These are phyloP conservation scores for Chrysopilus asiliformis DNA, from an alignment of 2,888 invertebrate genomes.

Conservation along the genomic window DNA sequence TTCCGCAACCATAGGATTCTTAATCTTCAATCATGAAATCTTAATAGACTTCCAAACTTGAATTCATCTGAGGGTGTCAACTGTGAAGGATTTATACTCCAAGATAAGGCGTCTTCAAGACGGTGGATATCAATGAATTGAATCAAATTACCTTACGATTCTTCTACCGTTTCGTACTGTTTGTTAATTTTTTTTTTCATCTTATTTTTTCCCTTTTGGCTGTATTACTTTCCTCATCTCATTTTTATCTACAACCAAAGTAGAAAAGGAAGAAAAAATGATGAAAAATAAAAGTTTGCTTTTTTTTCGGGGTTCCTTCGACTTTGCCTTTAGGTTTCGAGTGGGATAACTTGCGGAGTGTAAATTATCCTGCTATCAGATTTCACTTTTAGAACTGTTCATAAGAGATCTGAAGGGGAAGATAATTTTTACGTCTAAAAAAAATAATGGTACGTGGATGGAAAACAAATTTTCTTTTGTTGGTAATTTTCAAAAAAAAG, in stretches of 20 bases:
- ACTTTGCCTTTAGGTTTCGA: too few relatives aligned
- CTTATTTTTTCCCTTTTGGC: too few relatives aligned
- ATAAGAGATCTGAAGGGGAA: too few relatives aligned
- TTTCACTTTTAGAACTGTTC: too few relatives aligned
- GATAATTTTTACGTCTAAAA: too few relatives aligned
- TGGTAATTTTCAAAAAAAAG: too few relatives aligned
- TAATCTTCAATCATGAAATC: conserved; percentile 8
- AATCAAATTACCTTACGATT: conserved; percentile 38
- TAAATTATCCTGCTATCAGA: too few relatives aligned
- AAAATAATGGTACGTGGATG: too few relatives aligned
- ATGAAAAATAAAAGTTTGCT: neutral
- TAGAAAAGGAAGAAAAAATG: neutral
- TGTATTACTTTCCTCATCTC: too few relatives aligned
- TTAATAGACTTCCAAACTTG: conserved; percentile 8
- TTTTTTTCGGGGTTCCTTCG: conserved; percentile 1
- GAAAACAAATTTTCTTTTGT: too few relatives aligned
- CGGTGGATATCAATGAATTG: conserved; percentile 31
- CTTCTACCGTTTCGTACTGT: conserved; percentile 8
- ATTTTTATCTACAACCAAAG: neutral
- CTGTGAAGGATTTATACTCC: conserved; percentile 8
- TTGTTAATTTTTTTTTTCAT: neutral
- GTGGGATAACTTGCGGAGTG: too few relatives aligned
- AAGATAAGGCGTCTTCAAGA: conserved; percentile 3
- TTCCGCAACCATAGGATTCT: too few relatives aligned
- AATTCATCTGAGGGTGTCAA: neutral